Conservation (phyloP, 2,113 vertebrate genomes). For the Potamarius usumacintae region DNA sequence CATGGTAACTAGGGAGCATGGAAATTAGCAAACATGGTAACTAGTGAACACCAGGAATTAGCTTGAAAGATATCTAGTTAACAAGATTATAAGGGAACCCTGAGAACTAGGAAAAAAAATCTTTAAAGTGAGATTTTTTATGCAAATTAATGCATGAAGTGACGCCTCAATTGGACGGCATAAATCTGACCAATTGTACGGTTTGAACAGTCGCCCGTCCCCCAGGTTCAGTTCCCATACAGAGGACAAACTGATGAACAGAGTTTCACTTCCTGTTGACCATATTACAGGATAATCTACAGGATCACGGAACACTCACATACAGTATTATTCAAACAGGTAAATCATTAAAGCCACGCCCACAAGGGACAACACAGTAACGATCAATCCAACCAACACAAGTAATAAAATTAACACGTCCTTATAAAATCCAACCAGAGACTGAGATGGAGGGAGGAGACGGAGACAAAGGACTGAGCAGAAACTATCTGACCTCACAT, state of each 20-base stretch:
- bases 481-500: conserved; percentile 49
- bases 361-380: neutral
- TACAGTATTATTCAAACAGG: neutral
- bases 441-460: conserved; percentile 48
- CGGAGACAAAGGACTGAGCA: neutral
- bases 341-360: neutral
- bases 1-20: neutral
- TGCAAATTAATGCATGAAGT: neutral
- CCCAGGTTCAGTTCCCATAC: neutral
- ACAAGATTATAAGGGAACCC: no score
- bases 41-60: neutral
- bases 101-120: no score
- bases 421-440: neutral
- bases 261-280: neutral
- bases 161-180: neutral
- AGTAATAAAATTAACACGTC: neutral
- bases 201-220: neutral
- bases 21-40: neutral
- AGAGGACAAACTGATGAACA: neutral
- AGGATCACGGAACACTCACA: neutral
- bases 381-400: neutral
- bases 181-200: neutral
- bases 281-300: neutral
- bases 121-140: neutral
- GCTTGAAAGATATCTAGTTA: neutral